Conservation (phyloP, 2,797 vertebrate species). For the Cyprinella venusta region DNA sequence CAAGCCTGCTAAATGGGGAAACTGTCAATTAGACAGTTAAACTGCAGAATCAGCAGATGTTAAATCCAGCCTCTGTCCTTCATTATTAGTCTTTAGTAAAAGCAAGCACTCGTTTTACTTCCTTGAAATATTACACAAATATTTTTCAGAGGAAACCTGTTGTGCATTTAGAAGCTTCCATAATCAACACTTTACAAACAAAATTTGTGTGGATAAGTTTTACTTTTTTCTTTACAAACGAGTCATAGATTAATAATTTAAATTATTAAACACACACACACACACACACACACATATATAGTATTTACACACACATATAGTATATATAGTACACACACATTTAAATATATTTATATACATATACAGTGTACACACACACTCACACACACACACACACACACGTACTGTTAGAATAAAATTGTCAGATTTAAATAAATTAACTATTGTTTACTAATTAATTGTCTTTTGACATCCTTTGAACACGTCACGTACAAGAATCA, state of each 20-base stretch:
- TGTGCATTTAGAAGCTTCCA: slow-evolving; percentile 2
- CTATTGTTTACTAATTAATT: no score
- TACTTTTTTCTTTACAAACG: no score
- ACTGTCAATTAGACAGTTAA: not conserved
- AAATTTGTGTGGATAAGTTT: no score
- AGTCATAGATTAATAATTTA: not conserved
- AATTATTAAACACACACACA: not conserved
- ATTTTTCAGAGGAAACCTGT: not conserved
- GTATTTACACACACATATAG: no score
- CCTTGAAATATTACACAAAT: slow-evolving; percentile 4
- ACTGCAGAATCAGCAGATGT: not conserved
- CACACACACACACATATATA: no score
- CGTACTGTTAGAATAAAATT: no score
- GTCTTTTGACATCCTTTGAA: no score
- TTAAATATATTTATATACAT: no score
- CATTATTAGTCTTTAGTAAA: not conserved
- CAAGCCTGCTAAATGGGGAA: not conserved
- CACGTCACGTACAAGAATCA: not conserved
- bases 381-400: no score
- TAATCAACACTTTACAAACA: slow-evolving; percentile 20
- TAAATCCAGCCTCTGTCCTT: not conserved
- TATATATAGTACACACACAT: no score
- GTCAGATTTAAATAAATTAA: no score
- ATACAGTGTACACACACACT: no score
- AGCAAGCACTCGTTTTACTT: not conserved